Base-by-base conservation (phyloP, 2,113 vertebrate genomes). In the Cercocebus atys region DNA sequence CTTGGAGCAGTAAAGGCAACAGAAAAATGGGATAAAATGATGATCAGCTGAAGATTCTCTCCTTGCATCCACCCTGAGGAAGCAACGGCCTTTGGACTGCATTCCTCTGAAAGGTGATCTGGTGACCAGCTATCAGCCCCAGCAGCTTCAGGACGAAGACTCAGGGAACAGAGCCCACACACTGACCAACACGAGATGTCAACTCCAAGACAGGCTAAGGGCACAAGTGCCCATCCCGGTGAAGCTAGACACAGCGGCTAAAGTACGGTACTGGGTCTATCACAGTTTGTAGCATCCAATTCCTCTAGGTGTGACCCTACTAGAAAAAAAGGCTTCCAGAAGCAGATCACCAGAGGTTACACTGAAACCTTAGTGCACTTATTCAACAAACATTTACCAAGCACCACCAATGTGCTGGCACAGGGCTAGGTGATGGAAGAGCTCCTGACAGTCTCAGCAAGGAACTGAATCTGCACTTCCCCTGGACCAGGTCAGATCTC, bases 281-380 rank as follows among this genome's bases (percentile, higher is more conserved):
- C 88, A 22, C 8, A 0, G 32, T 35, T 8, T 17, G 5, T 8
- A 68, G 38, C 10, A 25, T 0, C 83, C 30, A 3, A 8, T 22
- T 13, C 75, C 78, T 89, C 17, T 16, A 86, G 18, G 50, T 72
- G 23, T 3, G 20, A 17, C 32, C 70, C 38, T 27, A 1, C 86
- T 55, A 9, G 22, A 57, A 93, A 47, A 32, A 89, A 86, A 68
- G 25, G 16, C 57, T 85, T 30, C 47, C 0, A 35, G 81, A 45
- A 47, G 35, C 80, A 47, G 8, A 45, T 2, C 3, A 2, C 52
- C 78, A 88, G 50, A 38, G 35, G 9, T 38, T 8, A 66, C n/a
- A 16, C 2, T 3, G 43, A 78, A 64, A 59, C 61, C 82, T 57
- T 8, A 9, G 32, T 22, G 18, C 4, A 5, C 8, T 14, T 18